These are phyloP conservation scores for Wasmannia auropunctata DNA, from an alignment of 1,140 invertebrate genomes.

Conservation along the genomic window DNA sequence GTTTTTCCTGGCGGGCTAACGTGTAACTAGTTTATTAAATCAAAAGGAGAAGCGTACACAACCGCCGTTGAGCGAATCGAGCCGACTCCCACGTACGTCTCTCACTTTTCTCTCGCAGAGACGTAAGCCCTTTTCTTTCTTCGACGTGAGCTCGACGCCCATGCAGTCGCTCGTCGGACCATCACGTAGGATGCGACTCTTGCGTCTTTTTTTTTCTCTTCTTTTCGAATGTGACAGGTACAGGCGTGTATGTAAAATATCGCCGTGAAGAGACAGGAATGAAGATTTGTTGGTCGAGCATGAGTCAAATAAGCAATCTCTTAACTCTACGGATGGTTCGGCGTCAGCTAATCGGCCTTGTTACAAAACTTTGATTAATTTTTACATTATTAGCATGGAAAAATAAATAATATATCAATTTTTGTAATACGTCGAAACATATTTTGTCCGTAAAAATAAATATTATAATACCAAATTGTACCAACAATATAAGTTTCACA, in stretches of 20 bases:
- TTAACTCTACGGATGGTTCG: background rate
- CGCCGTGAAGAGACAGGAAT: background rate
- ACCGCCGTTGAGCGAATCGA: slow-evolving; percentile 13
- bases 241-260: slow-evolving; percentile 54
- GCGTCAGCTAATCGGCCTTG: background rate
- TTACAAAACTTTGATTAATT: background rate
- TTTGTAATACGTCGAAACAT: background rate
- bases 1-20: background rate
- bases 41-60: slow-evolving; percentile 13
- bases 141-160: slow-evolving; percentile 52
- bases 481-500: too few species aligned
- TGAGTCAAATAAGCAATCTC: background rate
- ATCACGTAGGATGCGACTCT: slow-evolving; percentile 65
- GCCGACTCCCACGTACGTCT: slow-evolving; percentile 54
- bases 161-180: slow-evolving; percentile 24
- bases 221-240: slow-evolving; percentile 27
- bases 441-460: background rate
- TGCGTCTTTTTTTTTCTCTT: slow-evolving; percentile 33
- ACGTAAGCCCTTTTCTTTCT: slow-evolving; percentile 20
- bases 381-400: background rate
- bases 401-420: slow-evolving; percentile 7
- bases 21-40: slow-evolving; percentile 29
- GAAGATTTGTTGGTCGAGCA: slow-evolving; percentile 36
- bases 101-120: slow-evolving; percentile 45
- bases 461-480: background rate